Evolutionary conservation across 2,888 invertebrate genomes (phyloP).

Genomic region (Aethes cnicana): DNA sequence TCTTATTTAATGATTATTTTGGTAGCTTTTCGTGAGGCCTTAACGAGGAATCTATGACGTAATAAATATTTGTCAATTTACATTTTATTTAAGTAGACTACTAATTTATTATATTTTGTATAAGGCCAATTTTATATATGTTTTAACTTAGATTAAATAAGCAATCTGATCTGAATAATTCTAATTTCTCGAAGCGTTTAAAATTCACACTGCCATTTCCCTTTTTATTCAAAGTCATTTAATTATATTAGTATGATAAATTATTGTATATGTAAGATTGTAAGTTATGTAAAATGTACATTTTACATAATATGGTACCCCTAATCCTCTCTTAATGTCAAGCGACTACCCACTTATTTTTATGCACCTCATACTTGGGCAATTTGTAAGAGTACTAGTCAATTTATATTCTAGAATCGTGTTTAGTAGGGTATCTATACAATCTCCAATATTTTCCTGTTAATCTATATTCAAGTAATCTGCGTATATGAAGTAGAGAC

Average conservation of each 20-base stretch:
- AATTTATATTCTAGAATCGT: constrained; percentile 11
- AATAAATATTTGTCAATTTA: constrained; percentile 18
- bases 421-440: not conserved
- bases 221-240: constrained; percentile 44
- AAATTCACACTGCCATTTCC: constrained; percentile 48
- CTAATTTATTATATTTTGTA: constrained; percentile 27
- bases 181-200: constrained; percentile 18
- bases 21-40: constrained; percentile 27
- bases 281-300: constrained; percentile 68
- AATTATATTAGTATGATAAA: constrained; percentile 42
- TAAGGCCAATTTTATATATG: constrained; percentile 27
- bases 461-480: not conserved
- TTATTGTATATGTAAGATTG: constrained; percentile 58
- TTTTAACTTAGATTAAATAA: constrained; percentile 24
- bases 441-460: not conserved
- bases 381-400: constrained; percentile 36
- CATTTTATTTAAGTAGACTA: constrained; percentile 25
- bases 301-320: constrained; percentile 54
- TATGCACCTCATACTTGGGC: constrained; percentile 52
- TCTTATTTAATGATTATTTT: constrained; percentile 27
- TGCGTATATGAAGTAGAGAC: not conserved
- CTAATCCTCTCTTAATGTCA: constrained; percentile 41
- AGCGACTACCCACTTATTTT: constrained; percentile 50
- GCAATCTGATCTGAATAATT: constrained; percentile 20
- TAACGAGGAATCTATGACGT: constrained; percentile 18